Evolutionary conservation across 2,888 invertebrate species (phyloP).

Genomic region (Tenthredo amoena): DNA sequence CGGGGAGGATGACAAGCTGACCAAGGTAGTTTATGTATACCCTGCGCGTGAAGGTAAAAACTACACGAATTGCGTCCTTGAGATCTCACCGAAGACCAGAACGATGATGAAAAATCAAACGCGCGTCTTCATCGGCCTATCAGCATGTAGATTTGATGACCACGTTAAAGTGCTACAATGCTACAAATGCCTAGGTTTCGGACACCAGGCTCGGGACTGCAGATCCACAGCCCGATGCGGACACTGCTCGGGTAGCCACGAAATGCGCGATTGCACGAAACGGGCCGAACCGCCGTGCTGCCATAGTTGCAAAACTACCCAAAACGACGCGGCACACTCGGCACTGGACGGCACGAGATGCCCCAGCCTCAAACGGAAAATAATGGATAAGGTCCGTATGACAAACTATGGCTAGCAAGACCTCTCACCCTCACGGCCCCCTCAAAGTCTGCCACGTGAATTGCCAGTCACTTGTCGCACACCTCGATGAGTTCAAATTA

Average conservation of each 20-base stretch:
- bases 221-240: neutral
- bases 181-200: slow-evolving; percentile 54
- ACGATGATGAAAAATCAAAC: neutral
- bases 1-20: neutral
- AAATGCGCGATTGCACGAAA: neutral
- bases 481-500: slow-evolving; percentile 25
- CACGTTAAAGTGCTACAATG: slow-evolving; percentile 55
- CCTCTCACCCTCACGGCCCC: neutral
- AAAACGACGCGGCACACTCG: neutral
- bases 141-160: slow-evolving; percentile 46
- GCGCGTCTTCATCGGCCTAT: neutral
- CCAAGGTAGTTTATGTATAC: neutral
- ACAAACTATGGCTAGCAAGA: slow-evolving; percentile 26
- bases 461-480: slow-evolving; percentile 31
- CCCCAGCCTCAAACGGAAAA: neutral
- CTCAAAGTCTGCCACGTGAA: slow-evolving; percentile 37
- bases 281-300: neutral
- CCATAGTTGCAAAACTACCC: neutral
- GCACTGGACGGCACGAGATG: neutral
- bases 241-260: neutral
- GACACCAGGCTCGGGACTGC: slow-evolving; percentile 54
- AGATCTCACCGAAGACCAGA: neutral
- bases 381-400: neutral
- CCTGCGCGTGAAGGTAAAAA: neutral
- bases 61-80: neutral